These are phyloP conservation scores for Brachionus calyciflorus DNA, from an alignment of 1,140 invertebrate genomes.

Conservation along the genomic window DNA sequence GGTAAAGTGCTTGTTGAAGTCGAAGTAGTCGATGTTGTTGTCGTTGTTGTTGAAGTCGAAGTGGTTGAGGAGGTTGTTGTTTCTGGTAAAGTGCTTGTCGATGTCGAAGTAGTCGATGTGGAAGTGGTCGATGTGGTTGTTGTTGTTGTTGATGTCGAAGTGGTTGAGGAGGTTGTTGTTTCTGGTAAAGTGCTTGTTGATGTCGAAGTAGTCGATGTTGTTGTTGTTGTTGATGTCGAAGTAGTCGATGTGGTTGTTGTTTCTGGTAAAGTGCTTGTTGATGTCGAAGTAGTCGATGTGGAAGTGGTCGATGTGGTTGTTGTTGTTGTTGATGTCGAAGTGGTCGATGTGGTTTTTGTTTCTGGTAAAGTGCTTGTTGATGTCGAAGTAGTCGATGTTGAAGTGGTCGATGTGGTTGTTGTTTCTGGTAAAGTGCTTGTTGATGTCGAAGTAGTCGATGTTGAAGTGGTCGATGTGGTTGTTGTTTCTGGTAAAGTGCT, in stretches of 20 bases:
- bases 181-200: background rate
- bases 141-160: background rate
- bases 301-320: background rate
- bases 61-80: background rate
- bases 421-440: background rate
- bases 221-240: no score
- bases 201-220: no score
- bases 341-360: background rate
- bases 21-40: background rate
- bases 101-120: background rate
- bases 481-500: background rate
- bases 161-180: background rate
- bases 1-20: background rate
- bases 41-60: background rate
- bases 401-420: background rate
- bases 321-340: background rate
- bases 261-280: no score
- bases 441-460: no score
- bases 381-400: background rate
- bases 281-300: no score
- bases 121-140: background rate
- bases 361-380: no score
- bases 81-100: background rate
- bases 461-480: no score
- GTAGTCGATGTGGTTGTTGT: no score